Evolutionary conservation across 2,888 invertebrate genomes (phyloP).

Genomic region (Tetramorium bicarinatum): DNA sequence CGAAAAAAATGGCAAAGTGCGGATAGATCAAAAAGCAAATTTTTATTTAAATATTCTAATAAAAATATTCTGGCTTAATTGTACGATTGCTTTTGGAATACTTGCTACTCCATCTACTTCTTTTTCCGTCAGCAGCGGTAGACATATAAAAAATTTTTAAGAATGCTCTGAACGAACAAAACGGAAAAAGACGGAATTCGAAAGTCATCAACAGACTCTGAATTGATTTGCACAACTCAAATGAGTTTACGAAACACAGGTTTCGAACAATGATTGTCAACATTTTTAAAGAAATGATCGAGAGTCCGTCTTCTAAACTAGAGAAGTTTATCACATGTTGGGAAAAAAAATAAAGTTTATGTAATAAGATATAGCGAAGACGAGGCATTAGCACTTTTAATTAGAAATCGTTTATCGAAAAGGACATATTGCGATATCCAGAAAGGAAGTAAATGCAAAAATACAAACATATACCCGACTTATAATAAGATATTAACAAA

Average conservation of each 20-base stretch:
- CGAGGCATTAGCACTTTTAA: background rate
- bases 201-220: slow-evolving; percentile 2
- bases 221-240: background rate
- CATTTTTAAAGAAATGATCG: slow-evolving; percentile 3
- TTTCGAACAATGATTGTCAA: background rate
- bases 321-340: background rate
- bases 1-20: background rate
- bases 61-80: background rate
- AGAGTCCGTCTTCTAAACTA: background rate
- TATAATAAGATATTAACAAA: slow-evolving; percentile 14
- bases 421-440: background rate
- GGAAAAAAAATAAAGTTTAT: background rate
- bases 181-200: background rate
- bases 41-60: slow-evolving; percentile 4
- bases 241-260: slow-evolving; percentile 6
- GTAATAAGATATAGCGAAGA: background rate
- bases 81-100: slow-evolving; percentile 3
- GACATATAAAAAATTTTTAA: background rate
- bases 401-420: slow-evolving; percentile 20
- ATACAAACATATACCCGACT: background rate
- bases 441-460: background rate
- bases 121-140: background rate
- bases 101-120: slow-evolving; percentile 1
- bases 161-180: slow-evolving; percentile 18
- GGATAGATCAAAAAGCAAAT: slow-evolving; percentile 21